phyloP scores from a whole-genome alignment of 2,888 invertebrate species.

The Acleris laterana region DNA sequence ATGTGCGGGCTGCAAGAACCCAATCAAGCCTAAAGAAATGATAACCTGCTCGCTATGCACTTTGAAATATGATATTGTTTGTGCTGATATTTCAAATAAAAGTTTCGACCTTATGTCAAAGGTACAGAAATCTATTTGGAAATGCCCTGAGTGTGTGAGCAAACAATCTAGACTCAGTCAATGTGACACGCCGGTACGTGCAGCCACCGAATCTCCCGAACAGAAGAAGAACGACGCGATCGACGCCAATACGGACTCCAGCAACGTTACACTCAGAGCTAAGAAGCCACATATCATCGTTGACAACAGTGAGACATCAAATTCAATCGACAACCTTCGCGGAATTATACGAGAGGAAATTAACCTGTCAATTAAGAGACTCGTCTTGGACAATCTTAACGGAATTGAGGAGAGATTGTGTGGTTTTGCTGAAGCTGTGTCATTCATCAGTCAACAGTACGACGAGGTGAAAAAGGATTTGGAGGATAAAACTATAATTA shows the following conservation, averaged over 20 bases:
- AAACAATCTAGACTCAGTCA: slow-evolving; percentile 20
- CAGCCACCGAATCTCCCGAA: background rate
- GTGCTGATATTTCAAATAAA: too few species aligned
- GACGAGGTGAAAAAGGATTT: slow-evolving; percentile 11
- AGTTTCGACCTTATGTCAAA: too few species aligned
- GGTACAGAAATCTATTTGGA: slow-evolving; percentile 17
- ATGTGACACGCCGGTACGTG: slow-evolving; percentile 20
- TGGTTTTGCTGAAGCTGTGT: slow-evolving; percentile 22
- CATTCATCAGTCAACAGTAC: slow-evolving; percentile 30
- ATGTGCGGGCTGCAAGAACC: too few species aligned
- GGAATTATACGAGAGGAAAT: too few species aligned
- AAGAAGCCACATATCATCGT: too few species aligned
- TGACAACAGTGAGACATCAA: too few species aligned
- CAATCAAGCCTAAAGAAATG: too few species aligned
- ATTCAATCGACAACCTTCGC: too few species aligned
- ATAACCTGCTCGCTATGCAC: too few species aligned
- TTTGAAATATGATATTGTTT: too few species aligned
- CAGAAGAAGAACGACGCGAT: background rate
- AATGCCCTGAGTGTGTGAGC: slow-evolving; percentile 27
- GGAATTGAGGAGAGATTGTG: slow-evolving; percentile 19
- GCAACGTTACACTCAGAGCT: too few species aligned
- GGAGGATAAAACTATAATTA: slow-evolving; percentile 36
- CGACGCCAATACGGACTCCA: background rate
- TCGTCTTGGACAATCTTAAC: slow-evolving; percentile 13
- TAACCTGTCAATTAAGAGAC: slow-evolving; percentile 3